Percentiles rank a stretch among this genome's conserved stretches.
Conservation (phyloP, 2,888 invertebrate genomes). For the Dasysyrphus albostriatus region DNA sequence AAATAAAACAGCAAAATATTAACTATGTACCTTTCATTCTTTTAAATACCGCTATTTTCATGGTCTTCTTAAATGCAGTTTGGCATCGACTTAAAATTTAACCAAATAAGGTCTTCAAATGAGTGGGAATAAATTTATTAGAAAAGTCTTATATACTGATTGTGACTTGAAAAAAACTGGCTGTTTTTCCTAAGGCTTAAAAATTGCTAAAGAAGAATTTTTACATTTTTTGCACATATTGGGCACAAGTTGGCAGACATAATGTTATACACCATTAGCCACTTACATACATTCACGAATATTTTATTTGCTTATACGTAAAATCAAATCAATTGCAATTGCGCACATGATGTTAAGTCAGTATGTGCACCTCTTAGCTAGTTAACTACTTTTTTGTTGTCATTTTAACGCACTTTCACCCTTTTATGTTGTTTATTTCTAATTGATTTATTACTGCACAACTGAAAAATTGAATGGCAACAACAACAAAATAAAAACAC, state of each 20-base stretch:
- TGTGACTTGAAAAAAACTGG: background rate
- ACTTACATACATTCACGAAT: background rate
- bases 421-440: conserved; percentile 33
- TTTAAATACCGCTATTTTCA: no score
- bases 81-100: background rate
- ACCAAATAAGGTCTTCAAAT: background rate
- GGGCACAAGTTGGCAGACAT: background rate
- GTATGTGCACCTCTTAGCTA: background rate
- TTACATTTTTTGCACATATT: conserved; percentile 7
- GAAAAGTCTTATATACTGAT: background rate
- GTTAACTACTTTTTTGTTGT: background rate
- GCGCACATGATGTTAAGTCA: background rate
- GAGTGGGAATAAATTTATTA: background rate
- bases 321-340: conserved; percentile 11
- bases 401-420: conserved; percentile 60
- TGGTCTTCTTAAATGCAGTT: background rate
- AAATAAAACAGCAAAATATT: no score
- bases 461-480: background rate
- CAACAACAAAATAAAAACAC: background rate
- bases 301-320: background rate
- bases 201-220: conserved; percentile 6
- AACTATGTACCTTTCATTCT: no score
- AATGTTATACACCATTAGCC: background rate
- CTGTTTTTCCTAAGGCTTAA: background rate
- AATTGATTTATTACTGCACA: conserved; percentile 49